Percentiles rank a stretch among this genome's conserved stretches.
phyloP scores from a whole-genome alignment of 2,797 vertebrate genomes.

The Paramormyrops hopkinsi region DNA sequence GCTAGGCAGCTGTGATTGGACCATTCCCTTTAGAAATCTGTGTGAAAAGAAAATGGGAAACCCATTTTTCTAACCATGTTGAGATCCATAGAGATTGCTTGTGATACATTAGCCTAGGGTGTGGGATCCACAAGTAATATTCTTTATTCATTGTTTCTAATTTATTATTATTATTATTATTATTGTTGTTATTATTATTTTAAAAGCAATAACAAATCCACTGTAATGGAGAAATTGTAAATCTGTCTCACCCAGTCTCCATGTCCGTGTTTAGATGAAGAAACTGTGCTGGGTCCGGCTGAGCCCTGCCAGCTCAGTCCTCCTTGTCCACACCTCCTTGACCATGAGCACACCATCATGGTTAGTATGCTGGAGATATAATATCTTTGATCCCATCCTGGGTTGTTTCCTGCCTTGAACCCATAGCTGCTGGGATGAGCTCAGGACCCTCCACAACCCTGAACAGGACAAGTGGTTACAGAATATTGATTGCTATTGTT shows the following conservation, averaged over 20 bases:
- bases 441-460: background rate
- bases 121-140: background rate
- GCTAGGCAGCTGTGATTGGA: background rate
- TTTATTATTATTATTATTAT: background rate
- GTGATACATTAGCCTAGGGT: background rate
- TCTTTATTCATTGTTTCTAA: background rate
- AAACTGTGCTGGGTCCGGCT: slow-evolving; percentile 24
- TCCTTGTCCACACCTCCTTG: slow-evolving; percentile 32
- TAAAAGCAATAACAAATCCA: background rate
- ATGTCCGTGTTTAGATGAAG: slow-evolving; percentile 24
- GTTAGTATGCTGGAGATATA: slow-evolving; percentile 19
- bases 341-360: slow-evolving; percentile 42
- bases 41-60: background rate
- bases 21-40: background rate
- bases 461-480: background rate
- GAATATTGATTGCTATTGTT: background rate
- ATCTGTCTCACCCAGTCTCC: background rate
- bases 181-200: background rate
- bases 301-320: slow-evolving; percentile 22
- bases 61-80: background rate
- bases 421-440: background rate
- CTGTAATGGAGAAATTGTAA: background rate
- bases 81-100: background rate
- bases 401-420: background rate
- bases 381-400: background rate